A percentile compares a stretch with the other conserved stretches of the same genome.
These are phyloP conservation scores for Hippocampus guttulatus DNA, from an alignment of 2,113 vertebrate genomes.

Conservation along the genomic window DNA sequence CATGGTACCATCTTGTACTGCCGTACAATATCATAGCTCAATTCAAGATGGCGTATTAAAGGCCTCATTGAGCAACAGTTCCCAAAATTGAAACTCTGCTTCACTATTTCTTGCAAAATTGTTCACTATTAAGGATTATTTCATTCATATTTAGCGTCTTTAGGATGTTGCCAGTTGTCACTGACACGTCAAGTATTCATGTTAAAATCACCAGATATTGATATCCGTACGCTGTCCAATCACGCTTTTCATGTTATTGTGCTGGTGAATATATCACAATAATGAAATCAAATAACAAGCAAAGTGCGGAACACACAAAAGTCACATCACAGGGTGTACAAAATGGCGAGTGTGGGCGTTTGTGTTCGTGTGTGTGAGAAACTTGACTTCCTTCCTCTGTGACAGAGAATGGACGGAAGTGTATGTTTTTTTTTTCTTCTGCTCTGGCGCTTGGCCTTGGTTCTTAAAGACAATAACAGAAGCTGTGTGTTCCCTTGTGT, in stretches of 20 bases:
- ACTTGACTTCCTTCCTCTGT: constrained; percentile 63
- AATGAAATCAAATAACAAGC: neutral
- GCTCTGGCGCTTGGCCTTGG: constrained; percentile 49
- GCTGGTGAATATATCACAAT: no score
- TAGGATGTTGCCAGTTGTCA: no score
- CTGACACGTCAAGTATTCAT: no score
- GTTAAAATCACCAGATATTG: no score
- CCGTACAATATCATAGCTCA: neutral
- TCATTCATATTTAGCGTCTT: no score
- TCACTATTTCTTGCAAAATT: no score
- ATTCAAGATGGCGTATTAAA: no score
- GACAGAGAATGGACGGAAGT: constrained; percentile 67
- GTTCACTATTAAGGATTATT: no score
- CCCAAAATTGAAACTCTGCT: no score
- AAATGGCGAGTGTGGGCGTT: neutral
- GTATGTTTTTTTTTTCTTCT: constrained; percentile 35
- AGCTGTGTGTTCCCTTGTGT: constrained; percentile 14
- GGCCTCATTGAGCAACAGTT: no score
- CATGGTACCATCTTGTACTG: neutral
- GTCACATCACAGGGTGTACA: neutral
- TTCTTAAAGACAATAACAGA: constrained; percentile 60
- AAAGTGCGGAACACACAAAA: neutral
- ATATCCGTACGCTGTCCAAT: no score
- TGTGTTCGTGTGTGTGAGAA: constrained; percentile 13
- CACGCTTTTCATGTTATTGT: no score